phyloP scores from a whole-genome alignment of 2,888 invertebrate species.

The Aspidapion aeneum region DNA sequence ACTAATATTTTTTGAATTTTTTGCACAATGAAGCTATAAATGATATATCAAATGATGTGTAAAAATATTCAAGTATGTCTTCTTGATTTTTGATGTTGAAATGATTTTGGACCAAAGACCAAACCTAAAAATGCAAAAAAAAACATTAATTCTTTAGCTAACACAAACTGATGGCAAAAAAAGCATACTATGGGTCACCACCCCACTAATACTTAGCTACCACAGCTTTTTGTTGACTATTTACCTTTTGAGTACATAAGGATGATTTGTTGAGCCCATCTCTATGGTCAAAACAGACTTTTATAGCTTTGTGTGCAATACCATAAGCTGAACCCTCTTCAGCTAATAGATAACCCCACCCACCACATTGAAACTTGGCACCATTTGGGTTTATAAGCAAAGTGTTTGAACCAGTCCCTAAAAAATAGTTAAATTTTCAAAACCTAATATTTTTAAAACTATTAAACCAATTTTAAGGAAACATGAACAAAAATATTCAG shows the following conservation, averaged over 20 bases:
- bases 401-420: slow-evolving; percentile 76
- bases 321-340: slow-evolving; percentile 95
- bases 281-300: slow-evolving; percentile 81
- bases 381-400: slow-evolving; percentile 82
- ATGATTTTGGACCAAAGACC: slow-evolving; percentile 69
- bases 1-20: too few species aligned
- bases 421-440: too few species aligned
- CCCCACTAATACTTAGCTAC: too few species aligned
- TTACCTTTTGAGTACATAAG: slow-evolving; percentile 54
- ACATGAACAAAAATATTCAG: too few species aligned
- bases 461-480: too few species aligned
- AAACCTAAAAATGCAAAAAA: slow-evolving; percentile 55
- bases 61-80: slow-evolving; percentile 70
- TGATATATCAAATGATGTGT: slow-evolving; percentile 80
- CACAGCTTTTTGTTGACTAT: too few species aligned
- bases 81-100: slow-evolving; percentile 67
- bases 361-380: slow-evolving; percentile 79
- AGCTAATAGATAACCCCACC: slow-evolving; percentile 93
- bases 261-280: slow-evolving; percentile 71
- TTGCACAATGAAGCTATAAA: slow-evolving; percentile 70
- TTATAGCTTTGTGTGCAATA: slow-evolving; percentile 80
- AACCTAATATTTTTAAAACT: too few species aligned
- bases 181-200: too few species aligned
- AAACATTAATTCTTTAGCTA: too few species aligned
- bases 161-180: too few species aligned